A percentile compares a stretch with the other conserved stretches of the same genome.
These are phyloP conservation scores for Apodemia hepburni DNA, from an alignment of 2,888 invertebrate genomes.

Conservation along the genomic window DNA sequence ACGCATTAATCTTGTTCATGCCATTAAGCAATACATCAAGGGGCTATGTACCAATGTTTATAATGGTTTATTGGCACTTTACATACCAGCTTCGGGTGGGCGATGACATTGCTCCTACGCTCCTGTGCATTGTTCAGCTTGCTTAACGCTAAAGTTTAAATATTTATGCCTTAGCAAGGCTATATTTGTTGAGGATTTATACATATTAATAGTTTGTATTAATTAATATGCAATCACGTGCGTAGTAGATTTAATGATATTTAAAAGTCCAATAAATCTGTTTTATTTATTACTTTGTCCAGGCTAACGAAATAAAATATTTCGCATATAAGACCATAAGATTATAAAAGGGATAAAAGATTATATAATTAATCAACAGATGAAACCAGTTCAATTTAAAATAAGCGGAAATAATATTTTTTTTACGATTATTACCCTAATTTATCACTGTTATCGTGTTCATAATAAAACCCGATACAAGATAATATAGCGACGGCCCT, in stretches of 20 bases:
- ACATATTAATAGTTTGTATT: neutral
- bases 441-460: too few species aligned
- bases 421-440: too few species aligned
- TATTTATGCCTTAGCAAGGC: slow-evolving; percentile 15
- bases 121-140: slow-evolving; percentile 17
- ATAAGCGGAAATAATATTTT: too few species aligned
- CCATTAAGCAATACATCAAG: slow-evolving; percentile 17
- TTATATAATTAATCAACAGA: too few species aligned
- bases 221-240: neutral
- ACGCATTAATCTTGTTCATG: slow-evolving; percentile 13
- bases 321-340: too few species aligned
- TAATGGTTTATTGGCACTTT: slow-evolving; percentile 15
- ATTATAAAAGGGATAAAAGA: too few species aligned
- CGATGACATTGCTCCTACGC: slow-evolving; percentile 41
- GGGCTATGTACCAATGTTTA: slow-evolving; percentile 13
- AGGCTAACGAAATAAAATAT: too few species aligned
- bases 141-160: slow-evolving; percentile 17
- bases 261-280: neutral
- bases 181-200: slow-evolving; percentile 7
- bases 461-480: too few species aligned
- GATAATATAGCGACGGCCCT: too few species aligned
- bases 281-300: too few species aligned
- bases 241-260: neutral
- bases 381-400: too few species aligned
- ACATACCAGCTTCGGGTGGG: slow-evolving; percentile 34